Evolutionary conservation across 2,113 vertebrate genomes (phyloP), one percentile per base, ranked within the genome.

Genomic region (Urocitellus parryii): DNA sequence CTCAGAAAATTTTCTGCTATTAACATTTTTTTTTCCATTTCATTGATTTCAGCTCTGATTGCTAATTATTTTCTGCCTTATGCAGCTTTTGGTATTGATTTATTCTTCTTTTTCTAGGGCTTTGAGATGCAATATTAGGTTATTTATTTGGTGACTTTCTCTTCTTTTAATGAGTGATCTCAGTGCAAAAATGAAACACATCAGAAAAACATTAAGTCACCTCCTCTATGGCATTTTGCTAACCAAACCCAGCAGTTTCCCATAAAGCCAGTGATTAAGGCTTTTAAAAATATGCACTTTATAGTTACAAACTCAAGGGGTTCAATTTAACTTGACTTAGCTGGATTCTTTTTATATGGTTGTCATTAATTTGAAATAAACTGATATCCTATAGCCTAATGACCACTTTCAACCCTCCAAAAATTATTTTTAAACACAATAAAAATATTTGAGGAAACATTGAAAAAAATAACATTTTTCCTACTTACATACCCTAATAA

Each of bases 351-450:
- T 76, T 53, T n/a, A n/a, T 34, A 76, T 8, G 8, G 8, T 18
- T 63, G 14, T 72, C 53, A 11, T 58, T 80, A 74, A 88, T 92
- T 94, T 63, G 37, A 88, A 88, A 83, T 56, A 79, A 92, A 16
- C 24, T n/a, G 29, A 81, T 92, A 68, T n/a, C 63, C 12, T 20
- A 5, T 24, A 24, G 22, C 34, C 17, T 70, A 72, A 65, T 25
- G 70, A 18, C 24, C 42, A 42, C 22, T 32, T n/a, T 70, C 3
- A 27, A 76, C n/a, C 12, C 5, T 39, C 32, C 37, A 80, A 61
- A 25, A 56, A 56, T 20, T 51, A 16, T 58, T 42, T 67, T 39
- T 80, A 34, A 68, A 89, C 22, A 76, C 37, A 83, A 24, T 58
- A 58, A 70, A 90, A 70, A 61, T 76, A 87, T 82, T 13, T 20